Evolutionary conservation across 2,888 invertebrate species (phyloP).

Genomic region (Euphydryas editha): DNA sequence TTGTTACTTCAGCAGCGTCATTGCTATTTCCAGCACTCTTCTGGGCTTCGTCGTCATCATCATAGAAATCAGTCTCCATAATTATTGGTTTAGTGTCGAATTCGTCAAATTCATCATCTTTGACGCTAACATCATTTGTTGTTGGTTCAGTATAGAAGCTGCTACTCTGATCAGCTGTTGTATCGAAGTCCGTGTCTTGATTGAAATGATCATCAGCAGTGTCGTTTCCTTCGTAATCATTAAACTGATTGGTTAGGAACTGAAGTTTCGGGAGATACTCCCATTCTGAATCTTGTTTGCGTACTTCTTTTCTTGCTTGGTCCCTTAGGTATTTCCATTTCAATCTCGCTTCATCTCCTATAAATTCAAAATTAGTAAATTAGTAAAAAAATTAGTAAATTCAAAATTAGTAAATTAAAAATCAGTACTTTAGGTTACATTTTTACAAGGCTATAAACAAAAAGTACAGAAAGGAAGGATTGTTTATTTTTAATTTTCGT

Average conservation of each 20-base stretch:
- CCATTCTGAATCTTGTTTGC: conserved; percentile 76
- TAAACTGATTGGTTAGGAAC: conserved; percentile 74
- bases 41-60: conserved; percentile 72
- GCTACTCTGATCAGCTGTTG: conserved; percentile 60
- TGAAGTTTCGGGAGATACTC: conserved; percentile 71
- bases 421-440: no score
- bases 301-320: conserved; percentile 74
- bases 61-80: conserved; percentile 77
- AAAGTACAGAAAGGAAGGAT: no score
- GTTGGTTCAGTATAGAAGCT: conserved; percentile 60
- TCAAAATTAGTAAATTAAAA: no score
- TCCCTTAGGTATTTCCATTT: conserved; percentile 80
- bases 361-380: conserved; percentile 32
- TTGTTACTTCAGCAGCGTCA: conserved; percentile 52
- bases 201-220: conserved; percentile 50
- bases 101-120: conserved; percentile 78
- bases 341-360: conserved; percentile 76
- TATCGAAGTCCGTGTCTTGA: conserved; percentile 50
- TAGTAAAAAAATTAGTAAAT: no score
- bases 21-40: conserved; percentile 49
- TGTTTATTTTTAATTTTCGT: no score
- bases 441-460: no score
- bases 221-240: conserved; percentile 70
- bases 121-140: conserved; percentile 50
- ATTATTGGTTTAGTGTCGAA: conserved; percentile 78